Evolutionary conservation across 2,888 invertebrate genomes (phyloP).

Genomic region (Myopa testacea): DNA sequence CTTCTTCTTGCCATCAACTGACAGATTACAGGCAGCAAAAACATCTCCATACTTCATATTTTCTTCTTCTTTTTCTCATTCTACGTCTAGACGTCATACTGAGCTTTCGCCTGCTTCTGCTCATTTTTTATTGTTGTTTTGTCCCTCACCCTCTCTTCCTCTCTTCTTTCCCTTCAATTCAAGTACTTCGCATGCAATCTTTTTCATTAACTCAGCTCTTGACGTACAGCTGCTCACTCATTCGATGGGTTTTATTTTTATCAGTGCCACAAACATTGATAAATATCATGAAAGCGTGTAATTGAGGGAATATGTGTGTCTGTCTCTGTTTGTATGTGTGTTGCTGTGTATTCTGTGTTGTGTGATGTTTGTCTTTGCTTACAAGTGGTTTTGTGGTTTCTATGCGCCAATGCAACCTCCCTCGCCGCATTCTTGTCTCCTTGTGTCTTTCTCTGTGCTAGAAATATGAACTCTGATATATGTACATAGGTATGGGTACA

Average conservation of each 20-base stretch:
- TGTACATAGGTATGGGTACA: too few relatives aligned
- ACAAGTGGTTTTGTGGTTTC: neutral
- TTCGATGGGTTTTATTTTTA: neutral
- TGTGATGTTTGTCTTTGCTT: neutral
- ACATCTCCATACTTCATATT: neutral
- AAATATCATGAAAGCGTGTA: neutral
- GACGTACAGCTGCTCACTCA: neutral
- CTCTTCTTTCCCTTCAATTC: neutral
- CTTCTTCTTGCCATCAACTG: too few relatives aligned
- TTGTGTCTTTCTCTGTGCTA: too few relatives aligned
- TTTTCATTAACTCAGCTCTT: neutral
- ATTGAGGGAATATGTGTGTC: neutral
- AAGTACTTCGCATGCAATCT: neutral
- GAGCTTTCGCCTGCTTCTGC: neutral
- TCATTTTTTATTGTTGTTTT: neutral
- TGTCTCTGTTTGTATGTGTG: too few relatives aligned
- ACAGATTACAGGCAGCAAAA: too few relatives aligned
- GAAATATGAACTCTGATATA: too few relatives aligned
- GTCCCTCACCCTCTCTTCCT: slow-evolving; percentile 7
- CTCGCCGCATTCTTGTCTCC: too few relatives aligned
- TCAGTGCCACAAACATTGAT: neutral
- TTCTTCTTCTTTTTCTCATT: neutral
- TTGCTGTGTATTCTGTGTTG: neutral
- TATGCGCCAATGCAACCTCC: too few relatives aligned
- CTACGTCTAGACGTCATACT: neutral